Percentiles rank a stretch among this genome's conserved stretches.
Conservation (phyloP, 2,888 invertebrate species). For the Operophtera brumata region DNA sequence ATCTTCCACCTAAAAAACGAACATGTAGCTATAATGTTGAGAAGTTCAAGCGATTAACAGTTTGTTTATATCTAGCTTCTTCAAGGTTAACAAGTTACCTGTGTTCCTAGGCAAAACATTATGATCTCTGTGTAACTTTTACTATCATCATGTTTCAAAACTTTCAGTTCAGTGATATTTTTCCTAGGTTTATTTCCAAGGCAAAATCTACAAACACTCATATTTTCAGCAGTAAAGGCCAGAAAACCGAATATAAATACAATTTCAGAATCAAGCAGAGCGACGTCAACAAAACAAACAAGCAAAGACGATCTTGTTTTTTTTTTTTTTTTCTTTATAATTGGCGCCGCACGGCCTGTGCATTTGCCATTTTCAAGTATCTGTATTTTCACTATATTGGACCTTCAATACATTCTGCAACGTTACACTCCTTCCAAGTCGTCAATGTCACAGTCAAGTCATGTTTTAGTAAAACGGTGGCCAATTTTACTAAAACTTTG, state of each 20-base stretch:
- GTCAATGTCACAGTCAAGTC: too few relatives aligned
- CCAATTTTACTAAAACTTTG: too few relatives aligned
- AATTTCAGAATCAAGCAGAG: too few relatives aligned
- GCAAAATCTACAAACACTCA: constrained; percentile 58
- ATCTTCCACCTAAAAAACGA: constrained; percentile 44
- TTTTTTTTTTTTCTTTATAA: too few relatives aligned
- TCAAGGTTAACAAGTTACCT: constrained; percentile 41
- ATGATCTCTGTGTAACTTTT: constrained; percentile 48
- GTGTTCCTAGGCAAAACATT: constrained; percentile 59
- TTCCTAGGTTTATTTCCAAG: constrained; percentile 44
- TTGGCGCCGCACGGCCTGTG: too few relatives aligned
- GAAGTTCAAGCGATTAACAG: neutral
- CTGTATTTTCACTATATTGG: too few relatives aligned
- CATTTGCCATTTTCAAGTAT: too few relatives aligned
- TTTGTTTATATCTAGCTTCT: neutral
- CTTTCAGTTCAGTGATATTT: constrained; percentile 45
- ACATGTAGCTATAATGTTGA: neutral
- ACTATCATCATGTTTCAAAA: constrained; percentile 32
- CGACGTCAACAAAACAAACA: too few relatives aligned
- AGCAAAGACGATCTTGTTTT: too few relatives aligned
- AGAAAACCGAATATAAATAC: neutral
- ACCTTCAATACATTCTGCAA: too few relatives aligned
- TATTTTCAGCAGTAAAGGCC: constrained; percentile 7
- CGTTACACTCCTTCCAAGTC: too few relatives aligned
- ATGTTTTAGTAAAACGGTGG: too few relatives aligned